Percentiles rank a stretch among this genome's conserved stretches.
Evolutionary conservation across 1,140 invertebrate genomes (phyloP).

Genomic region (Apis dorsata): DNA sequence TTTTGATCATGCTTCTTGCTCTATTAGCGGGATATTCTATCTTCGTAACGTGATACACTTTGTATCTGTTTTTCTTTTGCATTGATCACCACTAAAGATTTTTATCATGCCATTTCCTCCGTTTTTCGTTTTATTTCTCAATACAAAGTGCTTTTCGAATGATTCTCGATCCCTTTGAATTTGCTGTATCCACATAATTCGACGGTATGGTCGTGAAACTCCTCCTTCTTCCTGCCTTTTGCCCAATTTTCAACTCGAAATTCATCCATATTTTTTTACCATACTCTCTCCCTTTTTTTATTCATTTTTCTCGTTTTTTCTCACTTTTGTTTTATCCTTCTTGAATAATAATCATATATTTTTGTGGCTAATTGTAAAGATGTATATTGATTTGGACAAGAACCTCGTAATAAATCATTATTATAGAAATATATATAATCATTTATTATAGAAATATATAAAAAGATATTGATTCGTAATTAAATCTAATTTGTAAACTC

Average conservation of each 20-base stretch:
- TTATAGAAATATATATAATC: too few species aligned
- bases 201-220: background rate
- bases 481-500: too few species aligned
- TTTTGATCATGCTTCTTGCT: background rate
- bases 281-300: background rate
- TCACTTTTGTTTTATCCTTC: too few species aligned
- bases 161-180: background rate
- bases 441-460: too few species aligned
- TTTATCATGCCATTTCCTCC: background rate
- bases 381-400: too few species aligned
- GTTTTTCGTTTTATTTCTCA: conserved; percentile 1
- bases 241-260: conserved; percentile 12
- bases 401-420: too few species aligned
- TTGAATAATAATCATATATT: too few species aligned
- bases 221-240: conserved; percentile 33
- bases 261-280: background rate
- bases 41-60: background rate
- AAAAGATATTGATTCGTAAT: too few species aligned
- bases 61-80: background rate
- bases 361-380: too few species aligned
- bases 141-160: background rate
- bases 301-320: too few species aligned
- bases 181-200: conserved; percentile 2
- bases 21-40: background rate
- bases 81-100: background rate